Base-by-base conservation (phyloP, 2,113 vertebrate genomes). In the Pycnonotus jocosus region DNA sequence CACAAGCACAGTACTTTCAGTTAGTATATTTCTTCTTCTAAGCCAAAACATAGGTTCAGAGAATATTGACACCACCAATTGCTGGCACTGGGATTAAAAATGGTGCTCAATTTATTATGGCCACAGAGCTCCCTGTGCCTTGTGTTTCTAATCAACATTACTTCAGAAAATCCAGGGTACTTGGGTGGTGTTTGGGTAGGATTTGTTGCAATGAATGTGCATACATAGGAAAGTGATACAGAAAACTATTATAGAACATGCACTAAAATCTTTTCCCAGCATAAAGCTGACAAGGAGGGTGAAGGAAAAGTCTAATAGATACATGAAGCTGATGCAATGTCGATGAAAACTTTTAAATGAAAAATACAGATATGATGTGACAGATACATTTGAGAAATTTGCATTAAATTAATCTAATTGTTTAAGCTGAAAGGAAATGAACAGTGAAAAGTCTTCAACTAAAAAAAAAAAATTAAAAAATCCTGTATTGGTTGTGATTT, bases 311-410 rank as follows among this genome's bases (percentile, higher is more conserved):
- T 44, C 33, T 89, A 70, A 51, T 37, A 68, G 31, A 50, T 71
- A 37, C 9, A 57, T n/a, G 44, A 68, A 86, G 40, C 33, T 97
- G 94, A 93, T 92, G 91, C 73, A 97, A 95, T 60, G 6, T 22
- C 71, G 28, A 40, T 92, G 88, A 91, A 95, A 95, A 73, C 65
- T 78, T 93, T 37, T 71, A 70, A 35, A 44, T 89, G 35, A 81
- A 91, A 81, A 86, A 64, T 56, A 17, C 35, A 92, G 86, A 60
- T 44, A 24, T 56, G 44, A 88, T 64, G 35, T 91, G 83, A 78
- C 65, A 93, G 83, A 79, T 48, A n/a, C 6, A 56, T 74, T 89
- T 84, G 20, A 92, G 38, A 84, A 84, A 91, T 92, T 84, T 92
- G 73, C 81, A 81, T 92, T 51, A 51, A 68, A 60, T 73, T 81